Evolutionary conservation across 2,113 vertebrate genomes (phyloP).

Genomic region (Willisornis vidua): DNA sequence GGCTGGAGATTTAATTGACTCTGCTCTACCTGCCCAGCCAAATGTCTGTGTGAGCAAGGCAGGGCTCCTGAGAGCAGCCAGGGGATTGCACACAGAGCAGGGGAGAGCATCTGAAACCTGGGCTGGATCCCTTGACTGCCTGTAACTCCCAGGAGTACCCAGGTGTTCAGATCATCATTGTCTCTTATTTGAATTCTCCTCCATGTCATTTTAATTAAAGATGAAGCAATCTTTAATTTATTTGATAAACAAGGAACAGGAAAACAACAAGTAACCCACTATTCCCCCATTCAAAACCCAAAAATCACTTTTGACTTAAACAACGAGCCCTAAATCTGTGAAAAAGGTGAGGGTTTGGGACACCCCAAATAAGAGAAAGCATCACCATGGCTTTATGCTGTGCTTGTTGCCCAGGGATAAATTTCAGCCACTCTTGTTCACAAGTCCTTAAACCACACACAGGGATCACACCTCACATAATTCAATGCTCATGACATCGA

Average conservation of each 20-base stretch:
- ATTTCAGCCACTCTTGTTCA: background rate
- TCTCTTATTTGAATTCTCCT: background rate
- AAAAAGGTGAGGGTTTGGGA: background rate
- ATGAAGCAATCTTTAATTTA: background rate
- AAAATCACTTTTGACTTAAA: background rate
- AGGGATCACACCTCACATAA: background rate
- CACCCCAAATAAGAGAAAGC: background rate
- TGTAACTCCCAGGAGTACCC: background rate
- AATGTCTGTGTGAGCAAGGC: accelerated
- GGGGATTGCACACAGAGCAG: background rate
- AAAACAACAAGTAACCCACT: background rate
- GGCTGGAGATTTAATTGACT: background rate
- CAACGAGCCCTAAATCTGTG: background rate
- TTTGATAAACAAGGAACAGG: background rate
- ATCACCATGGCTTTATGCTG: accelerated
- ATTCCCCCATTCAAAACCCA: background rate
- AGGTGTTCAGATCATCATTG: background rate
- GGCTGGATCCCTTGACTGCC: background rate
- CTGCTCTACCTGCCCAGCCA: constrained; percentile 2
- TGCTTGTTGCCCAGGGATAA: background rate
- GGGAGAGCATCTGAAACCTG: background rate
- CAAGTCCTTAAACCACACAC: background rate
- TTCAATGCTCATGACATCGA: background rate
- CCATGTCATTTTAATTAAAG: background rate
- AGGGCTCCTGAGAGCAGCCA: background rate